These are phyloP conservation scores for Exephanes ischioxanthus DNA, from an alignment of 2,888 invertebrate genomes.

Conservation along the genomic window DNA sequence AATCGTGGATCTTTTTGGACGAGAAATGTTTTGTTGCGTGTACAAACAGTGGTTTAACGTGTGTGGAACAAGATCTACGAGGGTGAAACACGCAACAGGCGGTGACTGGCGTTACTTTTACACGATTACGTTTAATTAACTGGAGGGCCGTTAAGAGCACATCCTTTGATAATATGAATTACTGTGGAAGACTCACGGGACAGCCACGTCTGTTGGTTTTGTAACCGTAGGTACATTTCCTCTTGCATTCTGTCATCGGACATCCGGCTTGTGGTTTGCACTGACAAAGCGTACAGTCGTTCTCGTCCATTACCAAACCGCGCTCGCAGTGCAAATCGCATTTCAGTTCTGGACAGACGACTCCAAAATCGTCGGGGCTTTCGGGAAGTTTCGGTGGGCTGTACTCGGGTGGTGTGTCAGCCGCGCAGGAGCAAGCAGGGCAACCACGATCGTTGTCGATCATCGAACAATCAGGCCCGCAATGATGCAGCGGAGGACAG, in stretches of 20 bases:
- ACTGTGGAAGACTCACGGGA: conserved; percentile 73
- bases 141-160: not conserved
- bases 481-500: conserved; percentile 75
- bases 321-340: conserved; percentile 80
- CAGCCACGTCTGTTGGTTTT: conserved; percentile 80
- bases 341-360: conserved; percentile 77
- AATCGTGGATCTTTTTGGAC: no score
- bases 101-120: not conserved
- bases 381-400: conserved; percentile 61
- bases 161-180: not conserved
- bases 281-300: conserved; percentile 80
- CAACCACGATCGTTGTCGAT: conserved; percentile 78
- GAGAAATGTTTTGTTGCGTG: no score
- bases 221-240: conserved; percentile 79
- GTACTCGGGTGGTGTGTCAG: conserved; percentile 57
- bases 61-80: no score
- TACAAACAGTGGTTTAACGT: no score
- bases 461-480: conserved; percentile 75
- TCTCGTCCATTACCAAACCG: conserved; percentile 79
- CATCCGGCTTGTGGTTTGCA: conserved; percentile 78
- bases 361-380: conserved; percentile 64
- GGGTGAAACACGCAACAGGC: not conserved
- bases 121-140: not conserved
- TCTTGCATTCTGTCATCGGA: conserved; percentile 76
- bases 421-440: conserved; percentile 77